Conservation (phyloP, 1,140 invertebrate species). For the Stegodyphus mimosarum region DNA sequence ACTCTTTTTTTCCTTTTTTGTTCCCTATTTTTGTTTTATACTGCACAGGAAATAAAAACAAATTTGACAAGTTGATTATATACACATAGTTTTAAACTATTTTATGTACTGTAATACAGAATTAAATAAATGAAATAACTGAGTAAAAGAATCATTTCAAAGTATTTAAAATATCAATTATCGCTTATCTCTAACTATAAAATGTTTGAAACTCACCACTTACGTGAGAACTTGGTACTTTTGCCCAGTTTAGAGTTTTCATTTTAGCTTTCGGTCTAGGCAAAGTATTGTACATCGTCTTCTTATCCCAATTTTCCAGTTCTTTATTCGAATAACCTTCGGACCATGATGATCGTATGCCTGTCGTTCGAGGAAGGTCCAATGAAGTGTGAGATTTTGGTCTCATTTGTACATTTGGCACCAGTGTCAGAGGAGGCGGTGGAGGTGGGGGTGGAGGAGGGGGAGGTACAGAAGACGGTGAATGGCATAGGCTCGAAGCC, state of each 20-base stretch:
- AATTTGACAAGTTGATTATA: no score
- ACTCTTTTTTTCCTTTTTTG: no score
- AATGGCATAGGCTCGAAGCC: not conserved
- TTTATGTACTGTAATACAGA: no score
- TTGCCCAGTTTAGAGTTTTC: slow-evolving; percentile 95
- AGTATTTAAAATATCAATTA: no score
- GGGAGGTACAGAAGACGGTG: not conserved
- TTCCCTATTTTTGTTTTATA: no score
- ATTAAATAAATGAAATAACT: no score
- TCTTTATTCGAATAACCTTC: slow-evolving; percentile 60
- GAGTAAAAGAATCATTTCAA: no score
- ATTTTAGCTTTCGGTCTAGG: slow-evolving; percentile 89
- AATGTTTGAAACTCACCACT: slow-evolving; percentile 47
- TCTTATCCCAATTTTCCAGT: slow-evolving; percentile 38
- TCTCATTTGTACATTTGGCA: slow-evolving; percentile 65
- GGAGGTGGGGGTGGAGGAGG: not conserved
- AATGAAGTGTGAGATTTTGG: slow-evolving; percentile 14
- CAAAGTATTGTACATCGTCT: slow-evolving; percentile 25
- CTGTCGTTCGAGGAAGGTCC: slow-evolving; percentile 63
- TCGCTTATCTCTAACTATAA: no score
- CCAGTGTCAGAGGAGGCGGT: slow-evolving; percentile 30
- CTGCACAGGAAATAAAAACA: no score
- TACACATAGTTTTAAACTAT: no score
- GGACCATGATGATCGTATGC: slow-evolving; percentile 2
- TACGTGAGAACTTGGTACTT: slow-evolving; percentile 80